Evolutionary conservation across 2,113 vertebrate genomes (phyloP), one percentile per base, ranked within the genome.

Genomic region (Chelonoidis abingdonii): DNA sequence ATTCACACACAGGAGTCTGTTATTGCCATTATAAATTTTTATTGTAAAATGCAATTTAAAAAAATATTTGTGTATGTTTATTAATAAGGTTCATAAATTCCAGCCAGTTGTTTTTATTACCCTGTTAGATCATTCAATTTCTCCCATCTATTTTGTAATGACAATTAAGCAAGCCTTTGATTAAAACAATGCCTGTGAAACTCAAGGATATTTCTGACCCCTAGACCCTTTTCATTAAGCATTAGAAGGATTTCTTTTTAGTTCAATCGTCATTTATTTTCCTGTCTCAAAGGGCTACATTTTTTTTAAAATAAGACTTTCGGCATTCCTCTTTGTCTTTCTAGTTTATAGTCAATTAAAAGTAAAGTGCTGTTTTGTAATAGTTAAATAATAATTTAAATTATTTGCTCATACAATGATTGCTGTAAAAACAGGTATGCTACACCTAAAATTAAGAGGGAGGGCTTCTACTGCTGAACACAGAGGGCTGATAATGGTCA

Each of bases 21-120:
- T 92, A 76, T 16, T 89, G 47, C 56, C 93, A 59, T 95, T 93
- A 86, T 1, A 5, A 52, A 86, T 95, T 94, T 94, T 35, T 88
- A 41, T 59, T 95, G 31, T 84, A 81, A 93, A 95, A 21, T 78
- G 29, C 50, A 21, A 84, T 84, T 94, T 94, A 1, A 21, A 52
- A 89, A 92, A 84, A 86, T 29, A 65, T 75, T 65, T 88, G 2
- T 54, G 35, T 76, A 59, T 53, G 13, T 93, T 94, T 94, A 86
- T 79, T 93, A 96, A 89, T 62, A 81, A 2, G 2, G 1, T 49
- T 86, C 31, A 87, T 87, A 94, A 89, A 80, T 90, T 94, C 80
- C 38, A 86, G 50, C 3, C 5, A 72, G 3, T 44, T 76, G 4
- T 50, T 92, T 94, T 89, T 75, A 53, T 83, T 44, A 84, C 62